These are phyloP conservation scores for Chlamydotis undulata DNA, from an alignment of 2,113 vertebrate genomes.

Conservation along the genomic window DNA sequence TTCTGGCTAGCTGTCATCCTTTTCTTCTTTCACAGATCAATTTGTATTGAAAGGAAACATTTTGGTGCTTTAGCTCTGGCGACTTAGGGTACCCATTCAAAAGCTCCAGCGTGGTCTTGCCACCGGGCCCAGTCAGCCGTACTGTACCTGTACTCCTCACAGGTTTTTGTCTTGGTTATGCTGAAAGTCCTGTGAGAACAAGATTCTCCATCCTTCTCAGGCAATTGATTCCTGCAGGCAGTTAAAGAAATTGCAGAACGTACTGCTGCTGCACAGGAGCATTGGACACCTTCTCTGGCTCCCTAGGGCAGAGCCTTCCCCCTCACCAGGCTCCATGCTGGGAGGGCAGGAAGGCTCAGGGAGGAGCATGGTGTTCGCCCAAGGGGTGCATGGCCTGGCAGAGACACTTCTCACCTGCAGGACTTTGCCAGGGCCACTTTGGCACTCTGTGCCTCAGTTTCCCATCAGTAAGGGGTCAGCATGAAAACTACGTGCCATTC, in stretches of 20 bases:
- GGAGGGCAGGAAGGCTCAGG: accelerated
- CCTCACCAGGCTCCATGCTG: background rate
- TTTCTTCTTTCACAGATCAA: background rate
- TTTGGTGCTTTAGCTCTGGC: background rate
- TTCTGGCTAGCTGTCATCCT: background rate
- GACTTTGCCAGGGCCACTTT: background rate
- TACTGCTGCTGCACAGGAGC: background rate
- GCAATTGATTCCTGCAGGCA: background rate
- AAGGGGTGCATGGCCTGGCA: background rate
- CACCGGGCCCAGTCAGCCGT: accelerated
- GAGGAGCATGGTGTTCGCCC: background rate
- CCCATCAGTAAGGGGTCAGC: background rate
- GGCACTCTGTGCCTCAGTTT: background rate
- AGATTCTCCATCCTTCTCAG: background rate
- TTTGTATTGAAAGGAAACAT: background rate
- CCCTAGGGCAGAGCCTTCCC: background rate
- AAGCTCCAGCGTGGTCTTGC: background rate
- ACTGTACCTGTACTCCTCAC: background rate
- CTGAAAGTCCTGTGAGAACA: background rate
- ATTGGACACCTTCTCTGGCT: background rate
- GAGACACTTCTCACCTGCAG: background rate
- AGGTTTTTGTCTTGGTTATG: background rate
- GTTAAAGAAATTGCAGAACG: background rate
- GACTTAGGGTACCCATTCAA: background rate
- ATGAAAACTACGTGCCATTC: background rate